Percentiles rank a stretch among this genome's conserved stretches.
Evolutionary conservation across 2,113 vertebrate genomes (phyloP).

Genomic region (Cephalopterus ornatus): DNA sequence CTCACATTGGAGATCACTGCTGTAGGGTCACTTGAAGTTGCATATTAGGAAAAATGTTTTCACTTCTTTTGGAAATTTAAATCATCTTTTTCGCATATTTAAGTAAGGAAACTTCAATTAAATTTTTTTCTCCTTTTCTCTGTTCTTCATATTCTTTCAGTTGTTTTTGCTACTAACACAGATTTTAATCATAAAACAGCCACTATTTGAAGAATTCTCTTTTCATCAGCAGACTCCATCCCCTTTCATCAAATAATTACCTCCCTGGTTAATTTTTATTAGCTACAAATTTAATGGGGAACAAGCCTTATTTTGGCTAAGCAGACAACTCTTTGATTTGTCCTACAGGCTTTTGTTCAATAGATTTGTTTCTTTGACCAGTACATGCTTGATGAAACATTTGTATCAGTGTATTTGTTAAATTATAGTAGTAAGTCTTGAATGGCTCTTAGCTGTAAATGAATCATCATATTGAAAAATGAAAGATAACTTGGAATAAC

Average conservation of each 20-base stretch:
- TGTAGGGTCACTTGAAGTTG: not conserved
- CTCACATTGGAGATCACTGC: not conserved
- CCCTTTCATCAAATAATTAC: not conserved
- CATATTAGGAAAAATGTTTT: not conserved
- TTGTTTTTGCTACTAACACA: not conserved
- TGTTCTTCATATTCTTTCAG: not conserved
- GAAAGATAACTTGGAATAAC: not conserved
- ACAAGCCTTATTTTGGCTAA: not conserved
- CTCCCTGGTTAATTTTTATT: not conserved
- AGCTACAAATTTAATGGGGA: not conserved
- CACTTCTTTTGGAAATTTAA: not conserved
- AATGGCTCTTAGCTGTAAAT: not conserved
- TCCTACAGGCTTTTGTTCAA: not conserved
- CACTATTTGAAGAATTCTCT: not conserved
- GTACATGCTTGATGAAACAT: not conserved
- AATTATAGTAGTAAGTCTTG: not conserved
- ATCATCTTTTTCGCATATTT: not conserved
- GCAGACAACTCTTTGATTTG: not conserved
- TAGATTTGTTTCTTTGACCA: not conserved
- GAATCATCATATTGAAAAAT: not conserved
- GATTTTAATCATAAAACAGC: not conserved
- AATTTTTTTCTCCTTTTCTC: not conserved
- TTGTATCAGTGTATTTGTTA: not conserved
- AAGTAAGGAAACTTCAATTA: not conserved
- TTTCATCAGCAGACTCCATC: not conserved